These are phyloP conservation scores for Macheiramphus alcinus DNA, from an alignment of 2,113 vertebrate genomes.

Conservation along the genomic window DNA sequence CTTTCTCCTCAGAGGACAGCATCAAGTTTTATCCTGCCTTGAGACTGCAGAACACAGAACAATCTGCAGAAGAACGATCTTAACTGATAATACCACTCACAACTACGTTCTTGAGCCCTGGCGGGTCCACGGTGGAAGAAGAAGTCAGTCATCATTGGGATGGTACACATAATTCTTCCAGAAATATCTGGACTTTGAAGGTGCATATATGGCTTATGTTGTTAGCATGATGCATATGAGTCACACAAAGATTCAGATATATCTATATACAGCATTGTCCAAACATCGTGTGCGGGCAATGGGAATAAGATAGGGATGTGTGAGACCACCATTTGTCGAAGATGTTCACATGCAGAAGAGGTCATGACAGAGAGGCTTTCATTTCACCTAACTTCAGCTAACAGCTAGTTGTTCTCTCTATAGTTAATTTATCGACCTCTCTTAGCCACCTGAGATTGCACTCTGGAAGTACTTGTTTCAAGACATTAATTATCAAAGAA, in stretches of 20 bases:
- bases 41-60: background rate
- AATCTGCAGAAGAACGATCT: background rate
- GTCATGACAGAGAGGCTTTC: background rate
- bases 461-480: background rate
- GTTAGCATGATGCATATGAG: background rate
- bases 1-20: background rate
- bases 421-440: background rate
- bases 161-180: background rate
- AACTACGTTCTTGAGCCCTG: background rate
- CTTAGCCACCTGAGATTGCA: background rate
- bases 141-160: background rate
- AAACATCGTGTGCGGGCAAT: rapidly evolving
- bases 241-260: background rate
- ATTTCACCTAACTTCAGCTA: background rate
- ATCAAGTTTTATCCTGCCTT: background rate
- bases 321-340: background rate
- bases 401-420: background rate
- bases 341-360: background rate
- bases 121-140: background rate
- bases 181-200: background rate
- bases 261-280: background rate
- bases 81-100: background rate
- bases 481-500: background rate
- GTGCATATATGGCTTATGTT: rapidly evolving
- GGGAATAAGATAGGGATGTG: background rate